Evolutionary conservation across 2,888 invertebrate genomes (phyloP).

Genomic region (Crioceris asparagi): DNA sequence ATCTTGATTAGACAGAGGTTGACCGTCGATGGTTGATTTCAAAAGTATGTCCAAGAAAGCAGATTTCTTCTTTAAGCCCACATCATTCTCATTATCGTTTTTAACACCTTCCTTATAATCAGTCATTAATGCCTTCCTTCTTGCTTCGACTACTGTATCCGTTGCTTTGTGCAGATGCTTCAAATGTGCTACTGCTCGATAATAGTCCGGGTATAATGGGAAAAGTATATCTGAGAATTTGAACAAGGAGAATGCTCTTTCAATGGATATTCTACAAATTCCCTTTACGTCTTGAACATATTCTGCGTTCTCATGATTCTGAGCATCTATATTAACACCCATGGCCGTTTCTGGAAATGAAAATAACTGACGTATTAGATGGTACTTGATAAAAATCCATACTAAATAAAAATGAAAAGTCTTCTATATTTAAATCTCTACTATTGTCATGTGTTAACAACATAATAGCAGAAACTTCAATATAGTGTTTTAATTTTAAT

Average conservation of each 20-base stretch:
- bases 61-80: conserved; percentile 43
- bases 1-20: conserved; percentile 46
- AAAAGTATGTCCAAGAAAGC: conserved; percentile 59
- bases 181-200: conserved; percentile 34
- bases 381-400: neutral
- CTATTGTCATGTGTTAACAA: too few species aligned
- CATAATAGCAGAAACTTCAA: too few species aligned
- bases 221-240: conserved; percentile 35
- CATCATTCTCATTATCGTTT: conserved; percentile 3
- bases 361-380: neutral
- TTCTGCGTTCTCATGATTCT: neutral
- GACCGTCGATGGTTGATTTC: conserved; percentile 43
- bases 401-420: too few species aligned
- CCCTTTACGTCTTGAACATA: conserved; percentile 1
- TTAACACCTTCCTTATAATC: neutral
- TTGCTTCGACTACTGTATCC: conserved; percentile 1
- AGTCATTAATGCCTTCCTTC: conserved; percentile 35
- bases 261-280: conserved; percentile 2
- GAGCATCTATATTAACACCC: conserved; percentile 1
- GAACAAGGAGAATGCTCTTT: conserved; percentile 26
- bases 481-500: too few species aligned
- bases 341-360: conserved; percentile 4
- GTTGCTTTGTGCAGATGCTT: conserved; percentile 5
- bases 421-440: too few species aligned
- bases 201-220: conserved; percentile 47